Conservation (phyloP, 2,888 invertebrate species). For the Clanis bilineata region DNA sequence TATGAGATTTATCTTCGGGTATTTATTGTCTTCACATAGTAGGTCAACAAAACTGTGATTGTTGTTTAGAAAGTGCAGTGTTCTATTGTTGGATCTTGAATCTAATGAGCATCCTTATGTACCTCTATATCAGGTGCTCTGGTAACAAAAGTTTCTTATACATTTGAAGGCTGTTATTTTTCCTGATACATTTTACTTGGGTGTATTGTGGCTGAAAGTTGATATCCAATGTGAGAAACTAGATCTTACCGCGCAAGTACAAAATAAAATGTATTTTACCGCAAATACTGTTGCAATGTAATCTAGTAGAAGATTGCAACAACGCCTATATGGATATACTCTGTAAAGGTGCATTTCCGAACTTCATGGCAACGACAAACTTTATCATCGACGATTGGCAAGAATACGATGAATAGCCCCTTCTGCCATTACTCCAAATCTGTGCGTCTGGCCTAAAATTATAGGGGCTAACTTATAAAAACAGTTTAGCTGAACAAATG, state of each 20-base stretch:
- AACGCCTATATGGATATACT: background rate
- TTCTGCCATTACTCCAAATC: background rate
- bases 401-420: background rate
- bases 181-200: background rate
- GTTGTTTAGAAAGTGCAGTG: too few relatives aligned
- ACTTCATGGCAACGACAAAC: background rate
- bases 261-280: slow-evolving; percentile 8
- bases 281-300: slow-evolving; percentile 1
- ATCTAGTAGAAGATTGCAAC: background rate
- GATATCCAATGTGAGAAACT: background rate
- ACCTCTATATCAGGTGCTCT: too few relatives aligned
- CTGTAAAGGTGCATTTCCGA: background rate
- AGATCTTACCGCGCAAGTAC: background rate
- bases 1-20: background rate
- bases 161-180: background rate
- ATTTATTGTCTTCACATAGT: background rate
- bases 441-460: background rate
- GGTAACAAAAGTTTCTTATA: too few relatives aligned
- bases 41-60: too few relatives aligned
- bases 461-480: too few relatives aligned
- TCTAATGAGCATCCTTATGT: too few relatives aligned
- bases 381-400: background rate
- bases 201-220: background rate
- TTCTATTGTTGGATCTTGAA: too few relatives aligned
- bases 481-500: too few relatives aligned